phyloP scores from a whole-genome alignment of 2,797 vertebrate genomes.

The Pseudomugil tenellus region DNA sequence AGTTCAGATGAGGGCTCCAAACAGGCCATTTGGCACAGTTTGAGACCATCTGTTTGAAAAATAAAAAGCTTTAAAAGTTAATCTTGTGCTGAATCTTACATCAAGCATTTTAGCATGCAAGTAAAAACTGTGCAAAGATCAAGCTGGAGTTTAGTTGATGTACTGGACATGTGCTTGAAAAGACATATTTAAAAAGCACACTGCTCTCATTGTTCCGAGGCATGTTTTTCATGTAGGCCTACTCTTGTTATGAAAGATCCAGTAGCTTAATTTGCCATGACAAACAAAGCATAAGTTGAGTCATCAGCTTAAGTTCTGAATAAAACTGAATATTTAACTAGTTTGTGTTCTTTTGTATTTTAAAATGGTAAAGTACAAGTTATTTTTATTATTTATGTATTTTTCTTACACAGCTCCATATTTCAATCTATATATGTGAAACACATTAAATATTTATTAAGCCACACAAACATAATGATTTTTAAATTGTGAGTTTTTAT shows the following conservation, averaged over 20 bases:
- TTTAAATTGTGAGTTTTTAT: too few relatives aligned
- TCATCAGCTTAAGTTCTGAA: neutral
- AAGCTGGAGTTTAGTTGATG: constrained; percentile 24
- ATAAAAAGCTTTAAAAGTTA: neutral
- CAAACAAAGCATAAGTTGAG: constrained; percentile 24
- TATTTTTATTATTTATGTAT: too few relatives aligned
- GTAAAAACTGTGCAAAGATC: constrained; percentile 17
- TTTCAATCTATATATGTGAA: too few relatives aligned
- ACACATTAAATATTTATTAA: too few relatives aligned
- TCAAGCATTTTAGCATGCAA: neutral
- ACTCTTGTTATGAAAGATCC: constrained; percentile 33
- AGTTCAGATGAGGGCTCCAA: too few relatives aligned
- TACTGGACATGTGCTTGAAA: constrained; percentile 59
- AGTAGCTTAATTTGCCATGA: constrained; percentile 9
- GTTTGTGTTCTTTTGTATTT: neutral
- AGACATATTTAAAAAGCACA: constrained; percentile 49
- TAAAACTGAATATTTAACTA: neutral
- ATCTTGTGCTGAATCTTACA: neutral
- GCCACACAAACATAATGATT: too few relatives aligned
- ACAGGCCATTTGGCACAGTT: too few relatives aligned
- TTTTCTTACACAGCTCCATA: too few relatives aligned
- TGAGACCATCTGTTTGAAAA: neutral
- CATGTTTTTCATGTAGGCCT: constrained; percentile 10
- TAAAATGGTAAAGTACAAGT: neutral
- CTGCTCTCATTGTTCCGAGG: constrained; percentile 43